phyloP scores from a whole-genome alignment of 2,113 vertebrate genomes.

The Otocyon megalotis region DNA sequence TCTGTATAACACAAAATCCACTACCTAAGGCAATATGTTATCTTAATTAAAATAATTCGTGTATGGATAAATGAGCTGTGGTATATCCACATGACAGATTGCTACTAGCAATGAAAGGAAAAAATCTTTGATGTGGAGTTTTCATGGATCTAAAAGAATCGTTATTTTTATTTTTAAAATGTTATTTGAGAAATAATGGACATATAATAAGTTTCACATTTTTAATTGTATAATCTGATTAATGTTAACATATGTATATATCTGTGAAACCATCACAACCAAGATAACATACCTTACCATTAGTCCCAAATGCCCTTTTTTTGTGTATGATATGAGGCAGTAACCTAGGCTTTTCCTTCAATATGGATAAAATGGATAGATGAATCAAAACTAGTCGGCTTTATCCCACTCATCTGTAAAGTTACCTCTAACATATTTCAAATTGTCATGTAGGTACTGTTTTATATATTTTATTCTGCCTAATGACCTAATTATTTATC shows the following conservation, averaged over 20 bases:
- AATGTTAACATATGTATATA: not conserved
- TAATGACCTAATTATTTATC: not conserved
- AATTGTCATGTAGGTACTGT: not conserved
- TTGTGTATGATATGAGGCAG: not conserved
- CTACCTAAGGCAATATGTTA: not conserved
- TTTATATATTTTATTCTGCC: not conserved
- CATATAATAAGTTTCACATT: not conserved
- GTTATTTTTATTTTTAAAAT: not conserved
- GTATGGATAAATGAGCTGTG: too few relatives aligned
- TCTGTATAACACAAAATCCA: not conserved
- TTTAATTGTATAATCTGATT: not conserved
- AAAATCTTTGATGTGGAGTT: too few relatives aligned
- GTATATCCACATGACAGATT: too few relatives aligned
- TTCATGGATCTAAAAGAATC: too few relatives aligned
- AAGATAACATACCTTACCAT: not conserved
- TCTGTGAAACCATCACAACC: not conserved
- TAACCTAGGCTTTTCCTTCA: not conserved
- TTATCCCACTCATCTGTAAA: not conserved
- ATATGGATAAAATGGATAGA: not conserved
- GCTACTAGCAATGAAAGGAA: too few relatives aligned
- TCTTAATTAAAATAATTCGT: not conserved
- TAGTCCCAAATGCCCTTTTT: not conserved
- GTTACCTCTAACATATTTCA: not conserved
- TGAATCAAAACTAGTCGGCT: not conserved
- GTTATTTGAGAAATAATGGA: not conserved